phyloP scores from a whole-genome alignment of 2,797 vertebrate genomes.

The Melanotaenia trifasciata region DNA sequence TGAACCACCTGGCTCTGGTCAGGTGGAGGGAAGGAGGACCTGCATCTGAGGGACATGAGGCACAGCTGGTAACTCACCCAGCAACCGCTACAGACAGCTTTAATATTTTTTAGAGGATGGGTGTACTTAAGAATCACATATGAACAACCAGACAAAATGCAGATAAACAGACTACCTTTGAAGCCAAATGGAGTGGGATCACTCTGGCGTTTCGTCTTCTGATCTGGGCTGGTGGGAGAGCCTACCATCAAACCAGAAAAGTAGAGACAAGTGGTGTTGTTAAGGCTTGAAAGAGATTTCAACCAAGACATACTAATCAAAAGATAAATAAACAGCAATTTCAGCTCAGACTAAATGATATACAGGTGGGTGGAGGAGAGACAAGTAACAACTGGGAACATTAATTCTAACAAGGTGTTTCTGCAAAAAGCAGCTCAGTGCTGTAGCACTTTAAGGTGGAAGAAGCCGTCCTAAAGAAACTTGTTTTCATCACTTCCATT shows the following conservation, averaged over 20 bases:
- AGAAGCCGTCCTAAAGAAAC: background rate
- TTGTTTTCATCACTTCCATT: background rate
- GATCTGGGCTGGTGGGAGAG: slow-evolving; percentile 93
- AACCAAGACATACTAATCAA: background rate
- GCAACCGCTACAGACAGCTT: slow-evolving; percentile 8
- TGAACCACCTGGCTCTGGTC: slow-evolving; percentile 85
- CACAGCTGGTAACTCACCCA: slow-evolving; percentile 55
- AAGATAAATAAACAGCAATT: background rate
- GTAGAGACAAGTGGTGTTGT: slow-evolving; percentile 2
- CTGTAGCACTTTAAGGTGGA: background rate
- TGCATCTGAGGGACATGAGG: slow-evolving; percentile 81
- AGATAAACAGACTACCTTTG: slow-evolving; percentile 84
- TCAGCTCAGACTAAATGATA: slow-evolving; percentile 1
- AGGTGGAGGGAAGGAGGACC: slow-evolving; percentile 77
- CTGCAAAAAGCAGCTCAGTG: slow-evolving; percentile 8
- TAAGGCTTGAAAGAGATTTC: background rate
- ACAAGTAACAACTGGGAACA: background rate
- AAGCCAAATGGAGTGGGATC: slow-evolving; percentile 97
- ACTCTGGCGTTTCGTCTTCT: slow-evolving; percentile 96
- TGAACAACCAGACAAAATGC: background rate
- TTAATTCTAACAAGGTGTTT: background rate
- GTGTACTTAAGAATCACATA: slow-evolving; percentile 9
- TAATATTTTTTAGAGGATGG: slow-evolving; percentile 5
- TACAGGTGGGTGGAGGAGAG: slow-evolving; percentile 4
- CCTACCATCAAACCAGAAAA: slow-evolving; percentile 79